A percentile compares a stretch with the other conserved stretches of the same genome.
Evolutionary conservation across 2,888 invertebrate genomes (phyloP).

Genomic region (Pelosia muscerda): DNA sequence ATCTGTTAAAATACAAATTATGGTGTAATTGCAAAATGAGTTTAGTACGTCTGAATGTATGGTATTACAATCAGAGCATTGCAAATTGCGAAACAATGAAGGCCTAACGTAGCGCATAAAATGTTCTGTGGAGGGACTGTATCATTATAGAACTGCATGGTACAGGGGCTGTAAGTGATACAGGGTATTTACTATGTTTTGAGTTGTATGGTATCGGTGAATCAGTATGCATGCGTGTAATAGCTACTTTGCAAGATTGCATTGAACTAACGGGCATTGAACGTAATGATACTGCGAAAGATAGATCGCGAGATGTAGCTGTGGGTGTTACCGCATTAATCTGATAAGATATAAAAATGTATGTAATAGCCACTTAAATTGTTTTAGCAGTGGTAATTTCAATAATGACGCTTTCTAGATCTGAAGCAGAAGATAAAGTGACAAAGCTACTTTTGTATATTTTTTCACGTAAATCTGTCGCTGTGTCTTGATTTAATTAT

Average conservation of each 20-base stretch:
- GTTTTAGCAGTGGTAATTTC: constrained; percentile 33
- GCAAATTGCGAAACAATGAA: constrained; percentile 80
- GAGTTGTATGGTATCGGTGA: constrained; percentile 18
- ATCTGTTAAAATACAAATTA: constrained; percentile 46
- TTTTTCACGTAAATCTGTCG: constrained; percentile 8
- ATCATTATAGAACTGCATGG: constrained; percentile 56
- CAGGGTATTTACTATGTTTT: constrained; percentile 21
- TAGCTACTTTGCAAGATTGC: constrained; percentile 23
- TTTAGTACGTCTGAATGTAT: constrained; percentile 63
- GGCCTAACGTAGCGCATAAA: constrained; percentile 70
- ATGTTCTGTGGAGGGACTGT: constrained; percentile 73
- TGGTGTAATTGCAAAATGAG: constrained; percentile 70
- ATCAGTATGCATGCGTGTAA: constrained; percentile 31
- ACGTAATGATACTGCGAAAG: constrained; percentile 31
- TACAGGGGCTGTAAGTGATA: constrained; percentile 26
- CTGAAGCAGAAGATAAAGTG: constrained; percentile 41
- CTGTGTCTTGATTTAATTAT: neutral
- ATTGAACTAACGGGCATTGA: constrained; percentile 31
- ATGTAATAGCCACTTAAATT: constrained; percentile 27
- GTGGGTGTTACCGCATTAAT: constrained; percentile 28
- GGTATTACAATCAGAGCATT: constrained; percentile 84
- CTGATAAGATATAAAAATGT: constrained; percentile 27
- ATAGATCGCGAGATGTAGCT: constrained; percentile 35
- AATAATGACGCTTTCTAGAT: constrained; percentile 50
- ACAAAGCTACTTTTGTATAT: constrained; percentile 40